phyloP scores from a whole-genome alignment of 2,113 vertebrate genomes.

The Mastomys coucha region DNA sequence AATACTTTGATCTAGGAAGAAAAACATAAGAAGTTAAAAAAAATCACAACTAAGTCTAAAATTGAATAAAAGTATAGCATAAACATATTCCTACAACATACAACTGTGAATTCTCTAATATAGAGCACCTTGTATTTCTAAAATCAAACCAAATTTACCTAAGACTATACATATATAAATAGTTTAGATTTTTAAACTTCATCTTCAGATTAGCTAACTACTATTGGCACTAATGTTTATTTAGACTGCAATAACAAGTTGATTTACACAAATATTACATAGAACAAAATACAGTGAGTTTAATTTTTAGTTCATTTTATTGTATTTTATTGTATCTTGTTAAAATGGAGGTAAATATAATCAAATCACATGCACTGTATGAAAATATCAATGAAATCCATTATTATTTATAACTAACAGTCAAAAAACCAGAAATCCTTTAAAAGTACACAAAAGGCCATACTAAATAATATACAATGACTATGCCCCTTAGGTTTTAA shows the following conservation, averaged over 20 bases:
- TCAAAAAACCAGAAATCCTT: background rate
- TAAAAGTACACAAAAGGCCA: background rate
- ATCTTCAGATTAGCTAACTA: background rate
- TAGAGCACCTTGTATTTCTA: constrained; percentile 7
- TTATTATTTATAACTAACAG: background rate
- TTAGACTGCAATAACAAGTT: background rate
- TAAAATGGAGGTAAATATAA: constrained; percentile 29
- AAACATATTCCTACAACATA: constrained; percentile 29
- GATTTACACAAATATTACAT: background rate
- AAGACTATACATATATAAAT: background rate
- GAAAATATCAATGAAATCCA: background rate
- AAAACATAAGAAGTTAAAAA: constrained; percentile 67
- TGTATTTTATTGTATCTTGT: background rate
- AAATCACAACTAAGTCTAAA: constrained; percentile 43
- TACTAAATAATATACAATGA: background rate
- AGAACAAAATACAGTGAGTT: constrained; percentile 8
- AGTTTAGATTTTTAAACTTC: constrained; percentile 25
- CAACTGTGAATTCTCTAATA: constrained; percentile 43
- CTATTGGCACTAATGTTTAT: constrained; percentile 6
- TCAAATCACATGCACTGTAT: background rate
- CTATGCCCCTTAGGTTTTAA: constrained; percentile 9
- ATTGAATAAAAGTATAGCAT: background rate
- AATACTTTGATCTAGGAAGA: constrained; percentile 90
- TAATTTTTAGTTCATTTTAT: constrained; percentile 16
- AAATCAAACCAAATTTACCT: constrained; percentile 15